Evolutionary conservation across 2,113 vertebrate genomes (phyloP), one percentile per base, ranked within the genome.

Genomic region (Hypanus sabinus): DNA sequence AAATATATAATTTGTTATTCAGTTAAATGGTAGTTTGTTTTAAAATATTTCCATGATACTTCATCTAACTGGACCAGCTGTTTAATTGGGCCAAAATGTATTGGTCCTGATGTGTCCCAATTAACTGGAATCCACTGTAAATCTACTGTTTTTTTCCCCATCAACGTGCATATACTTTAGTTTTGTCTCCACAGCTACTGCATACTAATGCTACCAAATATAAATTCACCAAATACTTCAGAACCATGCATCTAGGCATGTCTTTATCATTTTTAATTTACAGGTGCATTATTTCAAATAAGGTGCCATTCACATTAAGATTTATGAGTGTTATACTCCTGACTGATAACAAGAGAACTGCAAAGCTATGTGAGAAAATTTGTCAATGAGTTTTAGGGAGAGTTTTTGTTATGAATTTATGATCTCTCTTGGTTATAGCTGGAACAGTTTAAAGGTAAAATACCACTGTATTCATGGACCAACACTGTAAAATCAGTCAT

Each of bases 341-440:
- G 24, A 24, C 55, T 87, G 10, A 57, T 60, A 87, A 60, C 46
- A 87, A 8, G 55, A 87, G 24, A 60, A 4, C 24, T 87, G 55
- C 46, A 87, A 87, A 57, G 55, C 55, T 62, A 55, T 65, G 30
- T 18, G 11, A 65, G 85, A 57, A 62, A 62, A 60, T n/a, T 14
- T 65, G 38, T 57, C 46, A 85, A 30, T 85, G 81, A 60, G 46
- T 27, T 85, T 83, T 85, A 57, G 57, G 57, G 24, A 88, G n/a
- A n/a, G 62, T 88, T 11, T 88, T 88, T 83, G 36, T 55, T 83
- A 24, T 62, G n/a, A 33, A 88, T 88, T 87, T 88, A 65, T 88
- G 57, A 88, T 60, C 57, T 62, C 5, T 16, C 57, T 30, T n/a
- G 57, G 57, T 65, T 88, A 88, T 65, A 65, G 14, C 57, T n/a